These are phyloP conservation scores for Malurus splendens DNA, from an alignment of 2,797 vertebrate species.

Conservation along the genomic window DNA sequence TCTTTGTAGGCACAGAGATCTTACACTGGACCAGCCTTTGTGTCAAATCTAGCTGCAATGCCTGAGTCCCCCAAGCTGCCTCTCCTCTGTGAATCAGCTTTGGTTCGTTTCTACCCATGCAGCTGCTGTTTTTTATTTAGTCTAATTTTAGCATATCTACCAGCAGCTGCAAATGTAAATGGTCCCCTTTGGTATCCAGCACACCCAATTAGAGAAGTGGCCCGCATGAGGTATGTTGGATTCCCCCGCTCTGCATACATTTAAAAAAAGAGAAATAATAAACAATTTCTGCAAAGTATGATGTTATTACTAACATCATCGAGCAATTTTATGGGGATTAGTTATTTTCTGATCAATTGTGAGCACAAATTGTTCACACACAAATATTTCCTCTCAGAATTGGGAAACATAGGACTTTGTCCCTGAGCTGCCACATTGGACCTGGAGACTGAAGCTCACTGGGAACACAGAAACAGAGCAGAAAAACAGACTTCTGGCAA, in stretches of 20 bases:
- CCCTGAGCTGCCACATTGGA: background rate
- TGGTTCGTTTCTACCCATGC: constrained; percentile 6
- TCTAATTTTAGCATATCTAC: constrained; percentile 44
- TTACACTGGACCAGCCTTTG: constrained; percentile 37
- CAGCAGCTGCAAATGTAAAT: constrained; percentile 49
- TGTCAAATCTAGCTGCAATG: constrained; percentile 27
- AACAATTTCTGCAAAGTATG: background rate
- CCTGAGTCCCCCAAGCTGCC: background rate
- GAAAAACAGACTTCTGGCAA: background rate
- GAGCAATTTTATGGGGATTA: background rate
- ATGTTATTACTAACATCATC: background rate
- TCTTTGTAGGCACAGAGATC: background rate
- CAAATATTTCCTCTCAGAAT: background rate
- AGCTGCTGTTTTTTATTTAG: constrained; percentile 43
- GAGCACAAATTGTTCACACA: background rate
- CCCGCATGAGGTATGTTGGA: background rate
- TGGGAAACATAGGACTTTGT: background rate
- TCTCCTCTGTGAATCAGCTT: constrained; percentile 25
- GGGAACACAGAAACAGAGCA: background rate
- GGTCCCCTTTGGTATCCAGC: background rate
- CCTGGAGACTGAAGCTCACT: background rate
- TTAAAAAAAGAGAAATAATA: background rate
- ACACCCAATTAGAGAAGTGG: fast-evolving
- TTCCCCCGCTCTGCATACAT: background rate
- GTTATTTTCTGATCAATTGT: background rate